Evolutionary conservation across 2,797 vertebrate genomes (phyloP), one percentile per base, ranked within the genome.

Genomic region (Semaprochilodus insignis): DNA sequence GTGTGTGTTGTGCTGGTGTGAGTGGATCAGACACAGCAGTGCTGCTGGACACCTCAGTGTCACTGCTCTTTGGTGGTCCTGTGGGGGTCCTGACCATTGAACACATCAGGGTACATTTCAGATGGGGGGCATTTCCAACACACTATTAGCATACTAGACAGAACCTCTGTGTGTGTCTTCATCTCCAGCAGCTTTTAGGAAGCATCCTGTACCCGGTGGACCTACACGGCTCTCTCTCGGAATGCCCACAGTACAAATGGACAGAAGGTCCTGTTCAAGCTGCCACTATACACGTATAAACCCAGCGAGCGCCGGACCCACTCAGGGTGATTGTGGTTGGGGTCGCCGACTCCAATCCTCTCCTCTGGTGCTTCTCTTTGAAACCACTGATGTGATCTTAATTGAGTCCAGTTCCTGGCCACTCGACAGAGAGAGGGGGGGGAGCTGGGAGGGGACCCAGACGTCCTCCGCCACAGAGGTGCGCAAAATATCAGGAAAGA

Each of bases 371-470:
- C 83, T n/a, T 59, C 83, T 90, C 85, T 85, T 87, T 85, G 87
- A 90, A 85, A 82, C 63, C 55, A 78, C 84, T 87, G 91, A 91
- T 92, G 87, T 85, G 88, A 93, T 92, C 91, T 92, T 92, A 92
- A 92, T 91, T 91, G 90, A 91, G 86, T 93, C 88, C 83, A 83
- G 87, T 89, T 88, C 82, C 80, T 87, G 77, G 80, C 89, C 74
- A 25, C 75, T n/a, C 79, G 65, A 80, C 62, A 78, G 80, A 73
- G 52, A 70, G 59, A 74, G 34, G 70, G 48, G 11, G 36, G 36
- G 36, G 36, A 71, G 48, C 11, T 27, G 40, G n/a, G n/a, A 40
- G 74, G 63, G 81, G 59, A 77, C 16, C 3, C 44, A 16, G 10
- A 67, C 36, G 87, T 62, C 59, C 67, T 78, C 65, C 81, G 75